These are phyloP conservation scores for Eristalis intricaria DNA, from an alignment of 2,888 invertebrate species.

Conservation along the genomic window DNA sequence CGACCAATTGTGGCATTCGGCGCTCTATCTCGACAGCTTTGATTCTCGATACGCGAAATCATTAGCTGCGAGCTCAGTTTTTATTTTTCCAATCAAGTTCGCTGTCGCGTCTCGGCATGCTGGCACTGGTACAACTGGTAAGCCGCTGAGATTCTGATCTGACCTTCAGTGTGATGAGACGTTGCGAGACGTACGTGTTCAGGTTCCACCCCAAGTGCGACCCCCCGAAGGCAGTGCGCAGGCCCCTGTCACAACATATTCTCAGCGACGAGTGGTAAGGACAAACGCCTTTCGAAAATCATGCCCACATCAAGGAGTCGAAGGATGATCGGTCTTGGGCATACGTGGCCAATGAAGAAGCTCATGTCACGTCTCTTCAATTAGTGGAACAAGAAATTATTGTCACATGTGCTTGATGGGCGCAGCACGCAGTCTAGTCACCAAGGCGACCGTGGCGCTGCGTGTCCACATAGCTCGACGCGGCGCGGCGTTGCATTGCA, in stretches of 20 bases:
- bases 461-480: no score
- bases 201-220: neutral
- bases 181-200: slow-evolving; percentile 2
- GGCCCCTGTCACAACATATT: slow-evolving; percentile 51
- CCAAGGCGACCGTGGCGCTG: slow-evolving; percentile 29
- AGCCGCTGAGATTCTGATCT: neutral
- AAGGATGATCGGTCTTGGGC: slow-evolving; percentile 24
- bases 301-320: neutral
- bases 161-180: slow-evolving; percentile 34
- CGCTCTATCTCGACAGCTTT: slow-evolving; percentile 22
- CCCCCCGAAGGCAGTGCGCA: slow-evolving; percentile 9
- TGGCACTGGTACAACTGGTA: slow-evolving; percentile 20
- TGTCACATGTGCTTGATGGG: slow-evolving; percentile 39
- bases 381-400: slow-evolving; percentile 56
- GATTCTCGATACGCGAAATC: slow-evolving; percentile 27
- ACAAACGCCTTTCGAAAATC: slow-evolving; percentile 54
- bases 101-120: neutral
- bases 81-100: slow-evolving; percentile 29
- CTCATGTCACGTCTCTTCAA: slow-evolving; percentile 36
- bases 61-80: slow-evolving; percentile 30
- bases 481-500: slow-evolving; percentile 43
- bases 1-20: slow-evolving; percentile 50
- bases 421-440: slow-evolving; percentile 22
- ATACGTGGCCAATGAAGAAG: slow-evolving; percentile 40
- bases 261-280: slow-evolving; percentile 22